phyloP scores from a whole-genome alignment of 2,888 invertebrate species.

The Cheilosia urbana region DNA sequence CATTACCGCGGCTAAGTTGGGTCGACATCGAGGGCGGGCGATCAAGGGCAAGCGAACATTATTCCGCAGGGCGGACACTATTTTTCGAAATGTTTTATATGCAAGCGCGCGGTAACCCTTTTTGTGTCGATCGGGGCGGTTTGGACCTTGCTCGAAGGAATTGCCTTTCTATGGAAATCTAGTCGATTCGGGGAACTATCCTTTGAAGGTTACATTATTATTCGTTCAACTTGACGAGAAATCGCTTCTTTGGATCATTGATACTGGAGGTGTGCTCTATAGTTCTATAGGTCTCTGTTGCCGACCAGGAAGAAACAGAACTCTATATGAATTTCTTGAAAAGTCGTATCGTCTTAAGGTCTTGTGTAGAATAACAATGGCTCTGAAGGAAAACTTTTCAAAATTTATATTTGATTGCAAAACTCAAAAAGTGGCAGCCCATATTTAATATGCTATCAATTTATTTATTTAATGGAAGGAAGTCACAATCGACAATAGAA shows the following conservation, averaged over 20 bases:
- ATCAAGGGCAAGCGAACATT: conserved; percentile 40
- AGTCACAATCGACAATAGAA: no score
- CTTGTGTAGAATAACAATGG: no score
- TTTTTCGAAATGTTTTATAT: conserved; percentile 44
- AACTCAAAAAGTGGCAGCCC: no score
- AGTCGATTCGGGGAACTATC: conserved; percentile 53
- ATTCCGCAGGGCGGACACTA: conserved; percentile 64
- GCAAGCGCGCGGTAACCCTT: conserved; percentile 62
- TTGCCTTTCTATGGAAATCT: conserved; percentile 63
- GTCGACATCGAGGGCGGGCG: conserved; percentile 26
- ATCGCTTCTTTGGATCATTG: neutral
- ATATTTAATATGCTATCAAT: no score
- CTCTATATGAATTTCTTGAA: no score
- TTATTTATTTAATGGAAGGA: no score
- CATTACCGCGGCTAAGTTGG: conserved; percentile 22
- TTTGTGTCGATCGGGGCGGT: conserved; percentile 59
- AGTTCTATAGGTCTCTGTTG: no score
- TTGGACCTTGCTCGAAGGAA: conserved; percentile 31
- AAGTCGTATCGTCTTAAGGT: no score
- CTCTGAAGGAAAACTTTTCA: no score
- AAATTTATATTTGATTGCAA: no score
- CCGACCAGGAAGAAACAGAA: no score
- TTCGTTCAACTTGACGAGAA: neutral
- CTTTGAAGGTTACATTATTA: neutral
- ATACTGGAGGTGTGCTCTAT: neutral